These are phyloP conservation scores for Crotalus viridis DNA, from an alignment of 2,113 vertebrate genomes.

Conservation along the genomic window DNA sequence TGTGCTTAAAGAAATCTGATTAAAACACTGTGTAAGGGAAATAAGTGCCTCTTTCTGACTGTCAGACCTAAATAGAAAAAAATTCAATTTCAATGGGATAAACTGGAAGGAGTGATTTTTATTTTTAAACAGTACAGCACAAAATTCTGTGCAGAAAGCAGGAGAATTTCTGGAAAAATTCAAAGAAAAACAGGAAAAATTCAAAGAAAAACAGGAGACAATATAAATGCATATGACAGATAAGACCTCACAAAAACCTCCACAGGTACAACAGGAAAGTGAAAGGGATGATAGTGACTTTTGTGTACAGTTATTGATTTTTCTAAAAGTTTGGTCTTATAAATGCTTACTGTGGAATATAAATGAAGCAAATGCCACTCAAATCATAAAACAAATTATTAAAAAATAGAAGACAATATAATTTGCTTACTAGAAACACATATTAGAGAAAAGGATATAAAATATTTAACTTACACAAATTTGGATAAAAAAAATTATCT, in stretches of 20 bases:
- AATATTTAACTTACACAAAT: background rate
- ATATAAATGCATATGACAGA: background rate
- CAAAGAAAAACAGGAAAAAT: background rate
- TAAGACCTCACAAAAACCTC: background rate
- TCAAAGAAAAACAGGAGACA: background rate
- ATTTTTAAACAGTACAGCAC: background rate
- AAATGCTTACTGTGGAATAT: background rate
- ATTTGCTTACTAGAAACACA: background rate
- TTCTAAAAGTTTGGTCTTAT: background rate
- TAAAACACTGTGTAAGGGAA: background rate
- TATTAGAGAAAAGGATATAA: background rate
- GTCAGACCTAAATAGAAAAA: background rate
- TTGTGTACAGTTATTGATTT: background rate
- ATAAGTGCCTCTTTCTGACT: background rate
- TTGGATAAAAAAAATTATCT: background rate
- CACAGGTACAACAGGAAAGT: background rate
- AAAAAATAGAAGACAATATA: background rate
- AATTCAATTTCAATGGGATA: background rate
- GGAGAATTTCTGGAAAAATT: background rate
- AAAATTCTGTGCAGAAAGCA: background rate
- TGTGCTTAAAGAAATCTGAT: background rate
- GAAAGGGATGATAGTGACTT: background rate
- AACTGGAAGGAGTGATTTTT: background rate
- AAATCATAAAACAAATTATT: background rate
- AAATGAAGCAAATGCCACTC: background rate